phyloP scores from a whole-genome alignment of 2,888 invertebrate genomes.

The Rhingia rostrata region DNA sequence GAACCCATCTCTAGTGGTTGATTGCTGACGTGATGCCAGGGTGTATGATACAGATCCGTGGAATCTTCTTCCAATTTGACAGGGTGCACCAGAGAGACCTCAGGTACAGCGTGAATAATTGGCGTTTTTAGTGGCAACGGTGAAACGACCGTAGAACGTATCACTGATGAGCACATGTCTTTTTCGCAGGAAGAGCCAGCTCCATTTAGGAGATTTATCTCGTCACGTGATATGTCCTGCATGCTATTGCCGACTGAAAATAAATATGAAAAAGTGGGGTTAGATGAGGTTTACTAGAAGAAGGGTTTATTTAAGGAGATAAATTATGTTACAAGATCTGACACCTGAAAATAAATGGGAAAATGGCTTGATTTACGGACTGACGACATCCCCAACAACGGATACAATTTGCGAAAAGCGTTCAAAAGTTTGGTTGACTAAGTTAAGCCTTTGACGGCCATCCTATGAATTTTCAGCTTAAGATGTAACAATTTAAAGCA shows the following conservation, averaged over 20 bases:
- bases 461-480: no score
- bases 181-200: conserved; percentile 76
- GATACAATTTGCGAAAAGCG: no score
- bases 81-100: conserved; percentile 40
- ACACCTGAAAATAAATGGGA: no score
- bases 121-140: conserved; percentile 64
- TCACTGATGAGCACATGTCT: conserved; percentile 76
- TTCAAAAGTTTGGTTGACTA: no score
- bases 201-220: conserved; percentile 78
- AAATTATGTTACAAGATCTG: no score
- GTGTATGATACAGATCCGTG: conserved; percentile 51
- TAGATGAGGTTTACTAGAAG: not conserved
- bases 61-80: conserved; percentile 63
- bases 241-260: conserved; percentile 79
- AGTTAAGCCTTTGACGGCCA: no score
- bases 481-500: no score
- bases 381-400: no score
- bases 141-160: conserved; percentile 74
- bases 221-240: conserved; percentile 81
- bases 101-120: conserved; percentile 52
- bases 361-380: no score
- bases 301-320: no score
- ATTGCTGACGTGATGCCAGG: conserved; percentile 66
- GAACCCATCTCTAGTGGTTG: conserved; percentile 71
- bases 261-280: not conserved